These are phyloP conservation scores for Peromyscus aztecus DNA, from an alignment of 2,797 vertebrate species.

Conservation along the genomic window DNA sequence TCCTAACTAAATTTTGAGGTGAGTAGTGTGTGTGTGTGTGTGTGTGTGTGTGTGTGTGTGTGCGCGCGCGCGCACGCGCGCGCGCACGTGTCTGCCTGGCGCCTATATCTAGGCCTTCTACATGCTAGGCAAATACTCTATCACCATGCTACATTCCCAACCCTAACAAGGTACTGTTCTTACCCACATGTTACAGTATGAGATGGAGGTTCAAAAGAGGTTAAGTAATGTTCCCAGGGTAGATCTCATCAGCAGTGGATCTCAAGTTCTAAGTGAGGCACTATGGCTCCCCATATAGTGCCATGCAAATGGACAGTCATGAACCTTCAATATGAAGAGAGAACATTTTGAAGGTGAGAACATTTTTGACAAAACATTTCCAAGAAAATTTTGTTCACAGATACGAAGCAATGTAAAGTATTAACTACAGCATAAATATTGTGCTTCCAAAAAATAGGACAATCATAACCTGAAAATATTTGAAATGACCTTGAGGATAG, in stretches of 20 bases:
- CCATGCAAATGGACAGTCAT: background rate
- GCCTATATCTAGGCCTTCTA: background rate
- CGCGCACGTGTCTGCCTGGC: background rate
- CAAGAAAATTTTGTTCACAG: too few species aligned
- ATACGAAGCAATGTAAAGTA: too few species aligned
- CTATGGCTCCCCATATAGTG: background rate
- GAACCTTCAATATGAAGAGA: background rate
- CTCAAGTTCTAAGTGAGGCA: background rate
- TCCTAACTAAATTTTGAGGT: background rate
- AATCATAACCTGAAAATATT: too few species aligned
- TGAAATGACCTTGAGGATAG: too few species aligned
- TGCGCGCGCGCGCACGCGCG: background rate
- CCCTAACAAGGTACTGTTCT: background rate
- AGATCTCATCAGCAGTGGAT: background rate
- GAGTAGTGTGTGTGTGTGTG: background rate
- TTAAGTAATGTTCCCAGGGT: background rate
- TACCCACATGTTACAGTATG: background rate
- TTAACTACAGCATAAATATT: too few species aligned
- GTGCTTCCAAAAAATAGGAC: too few species aligned
- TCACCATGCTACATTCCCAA: background rate
- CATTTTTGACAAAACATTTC: background rate
- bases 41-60: background rate
- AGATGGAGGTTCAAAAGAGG: background rate
- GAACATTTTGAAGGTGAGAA: background rate
- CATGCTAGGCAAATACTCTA: background rate